phyloP scores from a whole-genome alignment of 2,113 vertebrate species.

The Dicentrarchus labrax region DNA sequence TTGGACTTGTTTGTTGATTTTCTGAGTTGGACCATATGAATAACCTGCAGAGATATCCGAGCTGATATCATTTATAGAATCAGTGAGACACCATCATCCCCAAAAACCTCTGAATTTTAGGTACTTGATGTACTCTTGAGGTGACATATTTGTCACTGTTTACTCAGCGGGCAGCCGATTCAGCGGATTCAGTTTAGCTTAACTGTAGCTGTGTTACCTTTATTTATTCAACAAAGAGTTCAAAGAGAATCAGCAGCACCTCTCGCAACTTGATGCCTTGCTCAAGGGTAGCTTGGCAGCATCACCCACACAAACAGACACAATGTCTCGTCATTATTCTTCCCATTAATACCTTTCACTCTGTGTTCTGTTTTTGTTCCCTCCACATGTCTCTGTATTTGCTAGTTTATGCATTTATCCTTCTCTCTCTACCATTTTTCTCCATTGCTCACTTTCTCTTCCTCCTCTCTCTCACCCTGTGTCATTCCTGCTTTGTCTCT shows the following conservation, averaged over 20 bases:
- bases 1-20: not conserved
- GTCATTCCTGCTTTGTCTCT: constrained; percentile 9
- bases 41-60: too few species aligned
- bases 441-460: not conserved
- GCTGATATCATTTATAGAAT: not conserved
- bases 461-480: not conserved
- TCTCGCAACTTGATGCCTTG: constrained; percentile 1
- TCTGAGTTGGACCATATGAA: not conserved
- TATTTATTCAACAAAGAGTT: not conserved
- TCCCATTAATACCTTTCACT: not conserved
- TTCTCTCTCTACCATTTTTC: not conserved
- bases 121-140: not conserved
- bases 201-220: constrained; percentile 12
- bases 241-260: not conserved
- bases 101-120: not conserved
- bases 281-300: constrained; percentile 12
- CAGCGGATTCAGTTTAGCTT: not conserved
- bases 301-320: not conserved
- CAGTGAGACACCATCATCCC: not conserved
- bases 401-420: not conserved
- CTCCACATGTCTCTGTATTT: constrained; percentile 12
- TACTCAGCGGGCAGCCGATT: not conserved
- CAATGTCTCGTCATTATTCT: constrained; percentile 1
- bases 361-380: not conserved
- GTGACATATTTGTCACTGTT: constrained; percentile 17